Base-by-base conservation (phyloP, 2,113 vertebrate genomes). In the Saimiri boliviensis region DNA sequence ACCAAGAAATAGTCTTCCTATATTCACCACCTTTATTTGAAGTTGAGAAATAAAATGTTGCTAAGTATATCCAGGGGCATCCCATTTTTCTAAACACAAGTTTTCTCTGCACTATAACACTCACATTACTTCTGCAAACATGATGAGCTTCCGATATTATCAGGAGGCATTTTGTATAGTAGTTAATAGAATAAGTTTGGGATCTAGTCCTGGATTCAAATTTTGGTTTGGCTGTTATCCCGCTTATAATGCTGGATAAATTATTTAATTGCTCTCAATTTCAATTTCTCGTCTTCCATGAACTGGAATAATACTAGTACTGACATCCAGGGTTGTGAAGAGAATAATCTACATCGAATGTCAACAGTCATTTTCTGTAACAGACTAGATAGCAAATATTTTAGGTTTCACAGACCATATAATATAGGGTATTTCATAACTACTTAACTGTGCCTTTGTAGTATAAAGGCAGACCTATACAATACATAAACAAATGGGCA, bases 121-220 rank as follows among this genome's bases (percentile, higher is more conserved):
- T 89, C n/a, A 2, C 5, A 86, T 89, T 81, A 86, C 25, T 94
- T 86, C 25, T 52, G 20, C 25, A 70, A 70, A 81, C 17, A 74
- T 49, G 8, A 19, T 66, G 23, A 84, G 20, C 30, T 89, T 93
- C 47, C 74, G 19, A 63, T 37, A 56, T 94, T 85, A 70, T n/a
- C 77, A 20, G 8, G 23, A 96, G 32, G 58, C 70, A 54, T n/a
- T 91, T 2, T 3, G 42, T 10, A 20, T 92, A 35, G 16, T 91
- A 47, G 30, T 66, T 94, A 76, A 92, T 42, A 73, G 20, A 47
- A 0, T 84, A 77, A 92, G 13, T 81, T 92, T 17, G 40, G 6
- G 13, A 88, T 56, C 30, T 73, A 76, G 30, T 35, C 68, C 40
- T 94, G 58, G 42, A 92, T 92, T 97, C 45, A 96, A 37, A 89